These are phyloP conservation scores for Sphaeridia pumilis DNA, from an alignment of 2,888 invertebrate genomes.

Conservation along the genomic window DNA sequence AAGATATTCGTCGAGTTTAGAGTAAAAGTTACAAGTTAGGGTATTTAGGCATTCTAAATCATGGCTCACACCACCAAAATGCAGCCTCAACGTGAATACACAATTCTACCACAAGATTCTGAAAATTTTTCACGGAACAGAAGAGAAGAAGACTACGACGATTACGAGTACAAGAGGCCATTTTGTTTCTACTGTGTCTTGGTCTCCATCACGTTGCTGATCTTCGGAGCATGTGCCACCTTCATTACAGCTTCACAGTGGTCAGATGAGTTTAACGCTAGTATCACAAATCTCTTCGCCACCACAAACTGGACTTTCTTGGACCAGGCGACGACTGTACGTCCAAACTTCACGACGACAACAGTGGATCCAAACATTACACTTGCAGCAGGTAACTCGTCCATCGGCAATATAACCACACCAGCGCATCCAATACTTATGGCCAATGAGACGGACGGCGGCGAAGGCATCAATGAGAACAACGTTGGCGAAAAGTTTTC, in stretches of 20 bases:
- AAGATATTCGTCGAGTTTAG: too few relatives aligned
- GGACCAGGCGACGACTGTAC: neutral
- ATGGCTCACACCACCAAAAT: neutral
- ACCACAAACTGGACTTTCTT: neutral
- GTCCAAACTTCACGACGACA: too few relatives aligned
- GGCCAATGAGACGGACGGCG: neutral
- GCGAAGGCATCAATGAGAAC: conserved; percentile 2
- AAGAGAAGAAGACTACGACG: neutral
- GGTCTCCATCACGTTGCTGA: neutral
- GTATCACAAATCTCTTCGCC: neutral
- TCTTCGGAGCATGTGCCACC: neutral
- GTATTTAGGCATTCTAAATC: neutral
- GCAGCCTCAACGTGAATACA: conserved; percentile 12
- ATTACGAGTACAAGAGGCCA: neutral
- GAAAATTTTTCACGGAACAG: neutral
- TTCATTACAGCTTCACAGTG: neutral
- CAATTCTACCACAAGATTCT: conserved; percentile 5
- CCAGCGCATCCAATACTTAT: neutral
- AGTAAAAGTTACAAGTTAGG: too few relatives aligned
- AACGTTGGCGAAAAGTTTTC: conserved; percentile 20
- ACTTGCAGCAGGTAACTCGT: neutral
- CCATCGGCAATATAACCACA: neutral
- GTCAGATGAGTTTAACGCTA: neutral
- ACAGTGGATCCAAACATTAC: neutral
- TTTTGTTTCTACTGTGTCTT: neutral